Percentiles rank a stretch among this genome's conserved stretches.
These are phyloP conservation scores for Lamprologus lemairii DNA, from an alignment of 2,113 vertebrate genomes.

Conservation along the genomic window DNA sequence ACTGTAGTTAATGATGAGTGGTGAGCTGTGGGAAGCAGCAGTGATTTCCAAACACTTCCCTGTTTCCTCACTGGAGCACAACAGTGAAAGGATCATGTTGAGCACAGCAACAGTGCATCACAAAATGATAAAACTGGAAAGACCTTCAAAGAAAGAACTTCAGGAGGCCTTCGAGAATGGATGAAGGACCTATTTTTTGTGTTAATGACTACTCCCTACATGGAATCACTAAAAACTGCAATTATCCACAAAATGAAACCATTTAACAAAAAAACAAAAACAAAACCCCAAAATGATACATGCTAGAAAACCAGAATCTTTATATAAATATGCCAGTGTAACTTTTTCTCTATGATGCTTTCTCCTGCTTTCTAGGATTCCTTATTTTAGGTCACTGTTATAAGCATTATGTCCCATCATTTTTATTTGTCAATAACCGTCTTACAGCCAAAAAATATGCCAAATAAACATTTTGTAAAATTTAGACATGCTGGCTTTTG, in stretches of 20 bases:
- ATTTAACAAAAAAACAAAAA: neutral
- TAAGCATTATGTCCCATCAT: neutral
- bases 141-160: neutral
- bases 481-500: neutral
- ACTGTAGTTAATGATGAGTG: conserved; percentile 28
- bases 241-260: neutral
- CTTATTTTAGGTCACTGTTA: neutral
- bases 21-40: conserved; percentile 28
- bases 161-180: neutral
- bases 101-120: neutral
- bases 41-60: conserved; percentile 27
- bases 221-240: neutral
- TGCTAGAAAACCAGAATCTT: neutral
- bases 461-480: neutral
- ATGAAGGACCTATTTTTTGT: neutral
- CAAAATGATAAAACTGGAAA: neutral
- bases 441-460: neutral
- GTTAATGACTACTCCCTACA: neutral
- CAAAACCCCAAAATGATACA: neutral
- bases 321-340: neutral
- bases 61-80: conserved; percentile 32
- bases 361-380: neutral
- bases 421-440: neutral
- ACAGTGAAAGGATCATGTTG: neutral
- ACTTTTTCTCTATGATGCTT: neutral